A percentile compares a stretch with the other conserved stretches of the same genome.
Evolutionary conservation across 2,888 invertebrate genomes (phyloP).

Genomic region (Orthosia cruda): DNA sequence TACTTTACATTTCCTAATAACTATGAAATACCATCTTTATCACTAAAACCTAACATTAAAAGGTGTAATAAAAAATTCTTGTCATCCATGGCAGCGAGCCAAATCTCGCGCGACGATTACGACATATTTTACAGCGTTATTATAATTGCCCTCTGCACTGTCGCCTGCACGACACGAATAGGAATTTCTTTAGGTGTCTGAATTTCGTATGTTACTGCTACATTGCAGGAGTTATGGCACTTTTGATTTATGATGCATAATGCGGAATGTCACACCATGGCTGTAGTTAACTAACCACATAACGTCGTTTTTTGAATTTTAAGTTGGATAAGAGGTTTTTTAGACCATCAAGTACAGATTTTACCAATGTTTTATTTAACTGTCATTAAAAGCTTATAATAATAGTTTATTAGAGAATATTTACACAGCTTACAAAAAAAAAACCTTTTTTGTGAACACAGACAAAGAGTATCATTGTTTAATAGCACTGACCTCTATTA

Average conservation of each 20-base stretch:
- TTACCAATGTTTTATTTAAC: no score
- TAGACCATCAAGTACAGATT: not conserved
- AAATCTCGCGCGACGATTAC: conserved; percentile 26
- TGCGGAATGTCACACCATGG: not conserved
- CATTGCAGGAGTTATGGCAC: conserved; percentile 9
- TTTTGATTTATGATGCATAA: conserved; percentile 23
- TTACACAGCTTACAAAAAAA: no score
- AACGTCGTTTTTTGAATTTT: no score
- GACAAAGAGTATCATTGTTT: no score
- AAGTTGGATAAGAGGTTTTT: not conserved
- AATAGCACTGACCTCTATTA: no score
- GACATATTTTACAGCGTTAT: conserved; percentile 44
- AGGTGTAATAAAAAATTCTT: conserved; percentile 19
- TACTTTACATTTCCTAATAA: not conserved
- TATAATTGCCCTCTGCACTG: conserved; percentile 46
- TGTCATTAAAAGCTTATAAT: no score
- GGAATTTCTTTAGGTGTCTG: conserved; percentile 44
- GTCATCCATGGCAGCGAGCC: conserved; percentile 38
- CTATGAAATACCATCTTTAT: conserved; percentile 3
- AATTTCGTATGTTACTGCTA: conserved; percentile 42
- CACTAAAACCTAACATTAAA: conserved; percentile 3
- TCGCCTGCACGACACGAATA: conserved; percentile 42
- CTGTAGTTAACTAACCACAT: not conserved
- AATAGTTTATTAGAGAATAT: no score
- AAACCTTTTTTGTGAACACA: no score